Evolutionary conservation across 2,113 vertebrate species (phyloP), one percentile per base, ranked within the genome.

Genomic region (Glaucomys volans): DNA sequence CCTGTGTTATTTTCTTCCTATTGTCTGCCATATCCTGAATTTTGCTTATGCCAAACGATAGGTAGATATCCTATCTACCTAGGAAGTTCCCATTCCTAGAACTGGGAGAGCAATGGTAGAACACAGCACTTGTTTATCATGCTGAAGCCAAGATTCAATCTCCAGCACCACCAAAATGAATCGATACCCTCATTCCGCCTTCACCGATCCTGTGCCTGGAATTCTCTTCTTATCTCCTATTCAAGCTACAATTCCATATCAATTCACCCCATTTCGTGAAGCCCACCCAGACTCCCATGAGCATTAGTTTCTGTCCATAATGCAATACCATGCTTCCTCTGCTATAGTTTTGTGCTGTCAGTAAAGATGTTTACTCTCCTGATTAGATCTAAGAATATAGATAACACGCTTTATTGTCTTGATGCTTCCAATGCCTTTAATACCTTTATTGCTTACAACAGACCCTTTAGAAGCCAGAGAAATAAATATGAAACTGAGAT

Each of bases 241-340:
- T 92, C 22, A 17, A 4, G 76, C 50, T 87, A 57, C 50, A 89
- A 22, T 22, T 30, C 22, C 16, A 89, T 42, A 57, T 47, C n/a
- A 54, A 80, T 32, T 85, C 40, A 26, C 0, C 7, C 17, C 44
- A 30, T 28, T 69, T 52, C 11, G 6, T 26, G 32, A 96, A 76
- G 10, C 1, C 4, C 32, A n/a, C 8, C 1, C 22, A 42, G 4
- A 7, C 2, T 62, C 57, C 8, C 18, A 6, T 2, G 28, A 74
- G 37, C 66, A 52, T 5, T 9, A 24, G 2, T 8, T 44, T 8
- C 37, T 91, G 4, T 14, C 17, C 1, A 57, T 11, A 28, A 26
- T 24, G 42, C 6, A n/a, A 35, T 1, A n/a, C 14, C 59, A 4
- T 0, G 30, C 32, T 50, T 32, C 14, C 80, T 76, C n/a, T 66